Conservation (phyloP, 2,797 vertebrate genomes). For the Brotula barbata region DNA sequence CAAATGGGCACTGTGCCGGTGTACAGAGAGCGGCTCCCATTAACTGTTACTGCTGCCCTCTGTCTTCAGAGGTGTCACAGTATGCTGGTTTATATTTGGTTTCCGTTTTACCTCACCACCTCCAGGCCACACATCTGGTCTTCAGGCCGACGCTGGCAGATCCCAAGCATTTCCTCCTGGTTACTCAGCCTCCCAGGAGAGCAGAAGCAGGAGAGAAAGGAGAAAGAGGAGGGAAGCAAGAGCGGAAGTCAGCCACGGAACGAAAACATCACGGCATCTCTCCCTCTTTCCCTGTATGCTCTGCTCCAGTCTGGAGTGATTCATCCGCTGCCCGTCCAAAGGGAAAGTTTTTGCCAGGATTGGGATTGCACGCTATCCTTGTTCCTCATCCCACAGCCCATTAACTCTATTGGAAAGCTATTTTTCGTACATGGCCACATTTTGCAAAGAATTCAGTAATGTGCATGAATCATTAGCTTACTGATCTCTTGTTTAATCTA, state of each 20-base stretch:
- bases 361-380: slow-evolving; percentile 73
- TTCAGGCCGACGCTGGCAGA: slow-evolving; percentile 75
- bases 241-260: slow-evolving; percentile 76
- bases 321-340: slow-evolving; percentile 75
- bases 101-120: slow-evolving; percentile 74
- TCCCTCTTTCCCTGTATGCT: slow-evolving; percentile 60
- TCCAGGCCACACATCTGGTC: slow-evolving; percentile 80
- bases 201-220: slow-evolving; percentile 49
- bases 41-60: slow-evolving; percentile 59
- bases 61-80: slow-evolving; percentile 68
- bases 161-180: slow-evolving; percentile 79
- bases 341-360: slow-evolving; percentile 67
- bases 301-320: slow-evolving; percentile 72
- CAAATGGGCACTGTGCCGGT: slow-evolving; percentile 46
- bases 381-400: slow-evolving; percentile 62
- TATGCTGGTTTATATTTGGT: slow-evolving; percentile 74
- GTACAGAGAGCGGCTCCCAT: slow-evolving; percentile 40
- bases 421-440: slow-evolving; percentile 44
- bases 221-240: slow-evolving; percentile 43
- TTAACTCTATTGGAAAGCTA: slow-evolving; percentile 57
- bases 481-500: slow-evolving; percentile 41
- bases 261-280: slow-evolving; percentile 76
- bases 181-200: slow-evolving; percentile 80
- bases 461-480: slow-evolving; percentile 36
- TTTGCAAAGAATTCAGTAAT: slow-evolving; percentile 25